phyloP scores from a whole-genome alignment of 1,140 invertebrate genomes.

The Rhynchophorus ferrugineus region DNA sequence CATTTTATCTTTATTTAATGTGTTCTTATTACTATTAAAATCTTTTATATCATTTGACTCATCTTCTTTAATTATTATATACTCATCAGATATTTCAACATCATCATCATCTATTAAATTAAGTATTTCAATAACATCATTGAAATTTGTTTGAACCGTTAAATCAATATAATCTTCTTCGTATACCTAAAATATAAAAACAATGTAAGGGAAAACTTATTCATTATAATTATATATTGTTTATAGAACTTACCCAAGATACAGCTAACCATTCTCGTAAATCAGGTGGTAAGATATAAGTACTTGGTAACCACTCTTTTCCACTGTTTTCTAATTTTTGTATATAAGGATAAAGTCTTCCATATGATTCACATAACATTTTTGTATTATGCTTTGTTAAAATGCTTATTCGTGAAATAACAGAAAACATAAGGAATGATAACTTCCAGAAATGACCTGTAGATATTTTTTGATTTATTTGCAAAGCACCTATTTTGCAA shows the following conservation, averaged over 20 bases:
- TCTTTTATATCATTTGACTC: slow-evolving; percentile 12
- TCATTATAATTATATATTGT: neutral
- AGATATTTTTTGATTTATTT: slow-evolving; percentile 38
- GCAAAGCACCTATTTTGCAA: slow-evolving; percentile 32
- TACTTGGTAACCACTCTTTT: slow-evolving; percentile 40
- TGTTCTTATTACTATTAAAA: slow-evolving; percentile 5
- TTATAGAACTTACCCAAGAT: slow-evolving; percentile 35
- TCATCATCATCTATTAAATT: slow-evolving; percentile 22
- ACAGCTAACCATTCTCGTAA: slow-evolving; percentile 43
- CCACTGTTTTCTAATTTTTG: slow-evolving; percentile 38
- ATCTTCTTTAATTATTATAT: slow-evolving; percentile 25
- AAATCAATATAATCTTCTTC: slow-evolving; percentile 21
- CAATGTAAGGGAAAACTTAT: neutral
- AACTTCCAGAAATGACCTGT: slow-evolving; percentile 45
- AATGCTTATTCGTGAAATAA: slow-evolving; percentile 44
- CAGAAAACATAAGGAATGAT: slow-evolving; percentile 39
- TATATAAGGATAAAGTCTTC: slow-evolving; percentile 37
- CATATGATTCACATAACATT: slow-evolving; percentile 43
- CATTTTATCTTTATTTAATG: slow-evolving; percentile 9
- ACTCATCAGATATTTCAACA: slow-evolving; percentile 22
- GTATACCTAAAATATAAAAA: slow-evolving; percentile 10
- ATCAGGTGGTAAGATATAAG: slow-evolving; percentile 39
- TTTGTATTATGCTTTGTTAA: slow-evolving; percentile 38
- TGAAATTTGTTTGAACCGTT: slow-evolving; percentile 9
- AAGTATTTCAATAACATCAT: slow-evolving; percentile 15